Evolutionary conservation across 2,113 vertebrate species (phyloP).

Genomic region (Datnioides undecimradiatus): DNA sequence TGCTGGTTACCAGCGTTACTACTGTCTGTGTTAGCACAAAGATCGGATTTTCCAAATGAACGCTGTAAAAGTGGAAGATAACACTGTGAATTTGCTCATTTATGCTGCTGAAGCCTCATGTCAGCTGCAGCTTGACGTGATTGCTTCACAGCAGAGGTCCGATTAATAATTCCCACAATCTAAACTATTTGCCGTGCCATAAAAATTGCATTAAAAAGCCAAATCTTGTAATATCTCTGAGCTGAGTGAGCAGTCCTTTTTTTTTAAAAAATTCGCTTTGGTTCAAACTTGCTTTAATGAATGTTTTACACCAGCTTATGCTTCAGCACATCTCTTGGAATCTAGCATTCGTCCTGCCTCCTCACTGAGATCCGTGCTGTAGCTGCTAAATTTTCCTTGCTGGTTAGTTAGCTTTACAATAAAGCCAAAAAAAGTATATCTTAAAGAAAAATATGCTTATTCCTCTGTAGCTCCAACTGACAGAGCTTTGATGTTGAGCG

Average conservation of each 20-base stretch:
- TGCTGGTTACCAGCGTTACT: no score
- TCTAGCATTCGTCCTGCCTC: neutral
- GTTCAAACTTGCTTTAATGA: neutral
- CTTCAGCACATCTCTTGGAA: neutral
- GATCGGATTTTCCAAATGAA: no score
- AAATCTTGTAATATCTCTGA: neutral
- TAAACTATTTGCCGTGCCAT: neutral
- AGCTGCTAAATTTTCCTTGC: conserved; percentile 17
- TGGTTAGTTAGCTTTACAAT: conserved; percentile 14
- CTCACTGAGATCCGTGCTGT: neutral
- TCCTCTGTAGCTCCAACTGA: conserved; percentile 37
- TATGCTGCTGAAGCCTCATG: no score
- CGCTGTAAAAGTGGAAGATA: no score
- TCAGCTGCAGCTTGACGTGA: no score
- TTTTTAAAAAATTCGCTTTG: neutral
- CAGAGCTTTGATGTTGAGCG: conserved; percentile 64
- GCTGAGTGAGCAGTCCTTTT: neutral
- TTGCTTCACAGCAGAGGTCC: neutral
- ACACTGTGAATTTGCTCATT: no score
- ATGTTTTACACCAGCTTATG: neutral
- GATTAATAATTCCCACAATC: neutral
- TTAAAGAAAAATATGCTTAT: conserved; percentile 47
- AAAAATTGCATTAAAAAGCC: neutral
- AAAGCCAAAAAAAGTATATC: conserved; percentile 16
- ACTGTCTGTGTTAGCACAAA: no score